Conservation (phyloP, 2,888 invertebrate genomes). For the Hesperia comma region DNA sequence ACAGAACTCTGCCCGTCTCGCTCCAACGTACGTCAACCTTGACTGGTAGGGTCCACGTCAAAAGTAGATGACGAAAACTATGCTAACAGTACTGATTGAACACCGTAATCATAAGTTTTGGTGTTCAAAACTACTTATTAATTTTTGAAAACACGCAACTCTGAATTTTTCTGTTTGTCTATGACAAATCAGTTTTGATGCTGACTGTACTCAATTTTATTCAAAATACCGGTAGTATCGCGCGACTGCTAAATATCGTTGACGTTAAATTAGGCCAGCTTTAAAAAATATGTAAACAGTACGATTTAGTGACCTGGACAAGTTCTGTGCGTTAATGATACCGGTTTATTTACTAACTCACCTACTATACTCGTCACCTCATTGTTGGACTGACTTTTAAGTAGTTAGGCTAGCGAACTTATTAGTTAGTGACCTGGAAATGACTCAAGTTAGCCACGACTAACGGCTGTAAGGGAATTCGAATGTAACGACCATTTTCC, state of each 20-base stretch:
- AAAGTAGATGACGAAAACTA: neutral
- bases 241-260: neutral
- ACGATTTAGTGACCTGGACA: neutral
- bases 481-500: no score
- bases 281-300: conserved; percentile 9
- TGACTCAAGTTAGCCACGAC: neutral
- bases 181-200: no score
- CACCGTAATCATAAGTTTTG: no score
- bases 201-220: no score
- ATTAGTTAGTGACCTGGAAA: conserved; percentile 4
- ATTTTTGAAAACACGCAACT: no score
- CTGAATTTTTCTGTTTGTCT: no score
- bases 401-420: conserved; percentile 1
- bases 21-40: conserved; percentile 52
- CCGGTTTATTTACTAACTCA: conserved; percentile 1
- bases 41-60: conserved; percentile 37
- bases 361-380: neutral
- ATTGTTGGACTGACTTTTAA: neutral
- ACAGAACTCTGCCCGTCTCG: conserved; percentile 50
- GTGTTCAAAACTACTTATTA: no score
- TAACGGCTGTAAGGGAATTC: no score
- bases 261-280: conserved; percentile 19
- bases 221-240: neutral
- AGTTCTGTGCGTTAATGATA: conserved; percentile 1
- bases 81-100: neutral